A percentile compares a stretch with the other conserved stretches of the same genome.
These are phyloP conservation scores for Eriosoma lanigerum DNA, from an alignment of 1,140 invertebrate genomes.

Conservation along the genomic window DNA sequence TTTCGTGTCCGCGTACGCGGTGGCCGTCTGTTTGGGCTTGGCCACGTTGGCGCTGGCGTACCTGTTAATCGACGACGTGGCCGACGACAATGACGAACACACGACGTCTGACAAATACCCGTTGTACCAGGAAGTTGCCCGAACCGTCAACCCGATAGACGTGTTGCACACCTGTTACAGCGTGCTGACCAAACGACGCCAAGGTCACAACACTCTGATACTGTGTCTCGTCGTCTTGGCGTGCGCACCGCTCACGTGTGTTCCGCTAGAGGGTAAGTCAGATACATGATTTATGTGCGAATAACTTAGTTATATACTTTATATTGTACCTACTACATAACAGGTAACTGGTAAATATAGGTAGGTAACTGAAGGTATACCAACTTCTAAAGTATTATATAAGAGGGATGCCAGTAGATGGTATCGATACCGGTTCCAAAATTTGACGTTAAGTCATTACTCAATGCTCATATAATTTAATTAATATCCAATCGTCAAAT, in stretches of 20 bases:
- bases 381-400: too few relatives aligned
- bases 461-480: too few relatives aligned
- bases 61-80: background rate
- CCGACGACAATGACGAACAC: background rate
- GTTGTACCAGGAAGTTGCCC: background rate
- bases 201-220: background rate
- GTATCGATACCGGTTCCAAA: too few relatives aligned
- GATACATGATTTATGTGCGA: too few relatives aligned
- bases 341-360: too few relatives aligned
- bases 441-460: too few relatives aligned
- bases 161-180: slow-evolving; percentile 10
- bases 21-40: background rate
- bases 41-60: background rate
- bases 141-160: background rate
- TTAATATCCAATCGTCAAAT: too few relatives aligned
- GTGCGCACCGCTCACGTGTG: slow-evolving; percentile 10
- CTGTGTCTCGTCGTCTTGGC: background rate
- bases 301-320: too few relatives aligned
- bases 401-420: too few relatives aligned
- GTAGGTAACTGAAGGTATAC: too few relatives aligned
- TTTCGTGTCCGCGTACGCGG: background rate
- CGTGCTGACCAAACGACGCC: slow-evolving; percentile 5
- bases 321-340: too few relatives aligned
- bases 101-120: background rate
- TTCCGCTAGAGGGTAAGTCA: slow-evolving; percentile 11